Conservation (phyloP, 2,888 invertebrate genomes). For the Ectemnius cavifrons region DNA sequence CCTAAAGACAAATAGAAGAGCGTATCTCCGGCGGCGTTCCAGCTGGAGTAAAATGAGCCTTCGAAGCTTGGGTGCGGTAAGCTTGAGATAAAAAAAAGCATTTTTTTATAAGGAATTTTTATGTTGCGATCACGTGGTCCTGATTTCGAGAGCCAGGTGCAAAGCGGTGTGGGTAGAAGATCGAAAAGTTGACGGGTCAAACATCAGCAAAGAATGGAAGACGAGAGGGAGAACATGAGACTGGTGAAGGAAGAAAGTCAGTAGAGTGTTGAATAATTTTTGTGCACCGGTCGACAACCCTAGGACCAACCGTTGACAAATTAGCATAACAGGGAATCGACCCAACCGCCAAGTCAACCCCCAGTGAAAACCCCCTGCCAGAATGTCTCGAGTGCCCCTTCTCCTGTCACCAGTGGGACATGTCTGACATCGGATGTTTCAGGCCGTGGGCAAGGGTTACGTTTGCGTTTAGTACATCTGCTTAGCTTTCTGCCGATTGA, state of each 20-base stretch:
- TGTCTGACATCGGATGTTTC: slow-evolving; percentile 64
- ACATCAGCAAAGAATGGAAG: slow-evolving; percentile 7
- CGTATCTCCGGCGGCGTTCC: slow-evolving; percentile 30
- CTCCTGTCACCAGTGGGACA: slow-evolving; percentile 69
- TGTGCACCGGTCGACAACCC: slow-evolving; percentile 63
- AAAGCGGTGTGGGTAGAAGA: background rate
- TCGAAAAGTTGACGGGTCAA: slow-evolving; percentile 12
- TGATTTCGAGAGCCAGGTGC: slow-evolving; percentile 32
- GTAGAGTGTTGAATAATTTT: slow-evolving; percentile 65
- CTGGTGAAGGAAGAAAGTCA: slow-evolving; percentile 19
- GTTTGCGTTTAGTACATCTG: slow-evolving; percentile 29
- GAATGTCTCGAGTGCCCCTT: slow-evolving; percentile 75
- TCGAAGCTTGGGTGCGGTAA: slow-evolving; percentile 8
- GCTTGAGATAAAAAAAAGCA: slow-evolving; percentile 15
- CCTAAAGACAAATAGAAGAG: slow-evolving; percentile 40
- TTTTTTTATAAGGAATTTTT: slow-evolving; percentile 37
- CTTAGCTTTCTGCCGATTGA: slow-evolving; percentile 17
- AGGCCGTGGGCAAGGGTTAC: slow-evolving; percentile 39
- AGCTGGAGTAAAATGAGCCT: slow-evolving; percentile 42
- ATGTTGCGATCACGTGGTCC: slow-evolving; percentile 5
- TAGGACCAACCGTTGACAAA: slow-evolving; percentile 74
- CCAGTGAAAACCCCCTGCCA: slow-evolving; percentile 66
- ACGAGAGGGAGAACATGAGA: slow-evolving; percentile 5
- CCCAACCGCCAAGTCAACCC: slow-evolving; percentile 73
- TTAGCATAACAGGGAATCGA: slow-evolving; percentile 77